phyloP scores from a whole-genome alignment of 2,888 invertebrate species.

The Tipula confusa region DNA sequence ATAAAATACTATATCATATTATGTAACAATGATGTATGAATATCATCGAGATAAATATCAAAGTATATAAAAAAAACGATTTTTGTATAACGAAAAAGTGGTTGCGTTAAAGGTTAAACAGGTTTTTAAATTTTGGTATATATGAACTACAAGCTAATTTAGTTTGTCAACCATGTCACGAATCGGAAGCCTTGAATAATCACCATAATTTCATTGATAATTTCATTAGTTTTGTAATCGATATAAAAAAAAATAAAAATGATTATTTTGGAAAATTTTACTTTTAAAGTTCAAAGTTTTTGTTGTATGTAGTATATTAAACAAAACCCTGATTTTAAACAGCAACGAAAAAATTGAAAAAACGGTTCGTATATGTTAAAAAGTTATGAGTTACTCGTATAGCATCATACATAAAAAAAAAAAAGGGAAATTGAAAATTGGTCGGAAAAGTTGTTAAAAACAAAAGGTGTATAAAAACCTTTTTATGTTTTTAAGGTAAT shows the following conservation, averaged over 20 bases:
- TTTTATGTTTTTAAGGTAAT: not conserved
- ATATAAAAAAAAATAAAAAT: not conserved
- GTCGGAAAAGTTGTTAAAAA: not conserved
- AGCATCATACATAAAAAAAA: not conserved
- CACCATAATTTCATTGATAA: not conserved
- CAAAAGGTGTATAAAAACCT: not conserved
- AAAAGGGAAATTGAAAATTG: not conserved
- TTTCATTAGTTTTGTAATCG: not conserved
- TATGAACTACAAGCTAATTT: not conserved
- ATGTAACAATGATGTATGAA: not conserved
- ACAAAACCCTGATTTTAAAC: not conserved
- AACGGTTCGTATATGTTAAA: not conserved
- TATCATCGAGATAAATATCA: not conserved
- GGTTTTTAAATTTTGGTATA: not conserved
- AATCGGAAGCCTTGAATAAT: conserved; percentile 13
- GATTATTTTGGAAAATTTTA: not conserved
- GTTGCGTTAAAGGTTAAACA: not conserved
- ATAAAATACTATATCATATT: not conserved
- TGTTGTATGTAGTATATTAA: not conserved
- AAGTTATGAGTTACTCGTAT: not conserved
- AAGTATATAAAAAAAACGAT: not conserved
- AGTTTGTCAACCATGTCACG: not conserved
- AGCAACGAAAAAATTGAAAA: not conserved
- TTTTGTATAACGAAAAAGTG: not conserved
- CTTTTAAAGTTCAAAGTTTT: conserved; percentile 16